Percentiles rank a stretch among this genome's conserved stretches.
phyloP scores from a whole-genome alignment of 1,140 invertebrate species.

The Drosophila tsacasi region DNA sequence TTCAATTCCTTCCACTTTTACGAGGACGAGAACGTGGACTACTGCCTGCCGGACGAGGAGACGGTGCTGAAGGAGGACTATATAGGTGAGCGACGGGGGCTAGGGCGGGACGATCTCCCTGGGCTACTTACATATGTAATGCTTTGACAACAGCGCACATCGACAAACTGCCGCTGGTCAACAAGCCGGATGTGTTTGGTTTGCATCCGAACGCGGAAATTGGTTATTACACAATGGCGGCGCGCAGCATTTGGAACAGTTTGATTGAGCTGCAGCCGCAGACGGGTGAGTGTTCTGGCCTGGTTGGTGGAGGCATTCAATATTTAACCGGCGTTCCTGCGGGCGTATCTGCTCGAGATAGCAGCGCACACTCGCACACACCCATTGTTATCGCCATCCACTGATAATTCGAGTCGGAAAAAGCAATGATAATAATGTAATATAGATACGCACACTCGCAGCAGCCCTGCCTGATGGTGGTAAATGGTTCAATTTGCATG shows the following conservation, averaged over 20 bases:
- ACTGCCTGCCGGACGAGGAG: slow-evolving; percentile 90
- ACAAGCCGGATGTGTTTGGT: slow-evolving; percentile 95
- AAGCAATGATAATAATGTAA: slow-evolving; percentile 53
- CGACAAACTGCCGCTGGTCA: slow-evolving; percentile 90
- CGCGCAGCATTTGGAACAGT: slow-evolving; percentile 93
- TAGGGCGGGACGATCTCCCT: slow-evolving; percentile 9
- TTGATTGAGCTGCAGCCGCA: slow-evolving; percentile 95
- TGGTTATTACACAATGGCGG: slow-evolving; percentile 94
- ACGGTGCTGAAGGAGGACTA: slow-evolving; percentile 88
- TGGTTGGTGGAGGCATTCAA: slow-evolving; percentile 7
- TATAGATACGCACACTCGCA: slow-evolving; percentile 23
- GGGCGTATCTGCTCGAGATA: slow-evolving; percentile 43
- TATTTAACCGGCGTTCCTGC: slow-evolving; percentile 26
- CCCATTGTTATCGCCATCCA: slow-evolving; percentile 21
- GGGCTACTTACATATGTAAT: slow-evolving; percentile 66
- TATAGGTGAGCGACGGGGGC: slow-evolving; percentile 86
- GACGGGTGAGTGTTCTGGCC: slow-evolving; percentile 87
- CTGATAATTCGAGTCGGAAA: slow-evolving; percentile 62
- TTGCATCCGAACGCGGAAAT: slow-evolving; percentile 97
- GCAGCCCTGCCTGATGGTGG: slow-evolving; percentile 21
- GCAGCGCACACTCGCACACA: slow-evolving; percentile 1
- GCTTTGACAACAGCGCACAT: slow-evolving; percentile 86
- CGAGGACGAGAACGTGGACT: slow-evolving; percentile 90
- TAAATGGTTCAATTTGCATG: slow-evolving; percentile 79
- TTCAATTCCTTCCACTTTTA: slow-evolving; percentile 97